A percentile compares a stretch with the other conserved stretches of the same genome.
phyloP scores from a whole-genome alignment of 2,113 vertebrate genomes.

The Ceyx melanurus region DNA sequence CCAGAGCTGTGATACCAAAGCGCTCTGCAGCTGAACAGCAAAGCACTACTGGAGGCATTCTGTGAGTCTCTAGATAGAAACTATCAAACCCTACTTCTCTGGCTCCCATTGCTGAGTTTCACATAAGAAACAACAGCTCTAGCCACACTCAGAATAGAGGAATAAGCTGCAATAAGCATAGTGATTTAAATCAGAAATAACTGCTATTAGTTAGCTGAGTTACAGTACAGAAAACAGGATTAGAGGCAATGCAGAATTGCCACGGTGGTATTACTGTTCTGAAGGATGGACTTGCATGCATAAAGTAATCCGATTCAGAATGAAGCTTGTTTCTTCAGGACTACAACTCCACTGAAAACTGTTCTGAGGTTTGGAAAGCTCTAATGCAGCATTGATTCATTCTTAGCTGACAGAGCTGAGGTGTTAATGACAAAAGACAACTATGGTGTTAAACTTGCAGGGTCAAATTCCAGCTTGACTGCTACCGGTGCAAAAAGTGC shows the following conservation, averaged over 20 bases:
- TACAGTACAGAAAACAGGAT: constrained; percentile 30
- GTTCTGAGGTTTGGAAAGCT: background rate
- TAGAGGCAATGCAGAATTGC: background rate
- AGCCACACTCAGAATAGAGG: background rate
- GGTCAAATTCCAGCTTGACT: background rate
- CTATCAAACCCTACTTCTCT: background rate
- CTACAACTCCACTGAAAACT: background rate
- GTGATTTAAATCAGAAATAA: background rate
- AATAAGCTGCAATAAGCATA: background rate
- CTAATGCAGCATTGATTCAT: background rate
- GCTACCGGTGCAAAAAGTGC: background rate
- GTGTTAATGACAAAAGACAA: background rate
- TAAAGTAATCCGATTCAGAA: background rate
- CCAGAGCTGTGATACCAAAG: background rate
- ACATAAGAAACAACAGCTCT: background rate
- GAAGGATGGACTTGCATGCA: background rate
- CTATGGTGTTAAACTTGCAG: background rate
- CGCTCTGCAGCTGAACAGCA: background rate
- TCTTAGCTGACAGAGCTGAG: background rate
- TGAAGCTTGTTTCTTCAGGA: background rate
- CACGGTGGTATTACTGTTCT: constrained; percentile 6
- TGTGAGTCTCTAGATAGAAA: background rate
- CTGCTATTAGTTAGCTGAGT: background rate
- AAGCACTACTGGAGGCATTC: background rate
- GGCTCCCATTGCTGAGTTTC: background rate